phyloP scores from a whole-genome alignment of 2,797 vertebrate species.

The Ispidina lecontei region DNA sequence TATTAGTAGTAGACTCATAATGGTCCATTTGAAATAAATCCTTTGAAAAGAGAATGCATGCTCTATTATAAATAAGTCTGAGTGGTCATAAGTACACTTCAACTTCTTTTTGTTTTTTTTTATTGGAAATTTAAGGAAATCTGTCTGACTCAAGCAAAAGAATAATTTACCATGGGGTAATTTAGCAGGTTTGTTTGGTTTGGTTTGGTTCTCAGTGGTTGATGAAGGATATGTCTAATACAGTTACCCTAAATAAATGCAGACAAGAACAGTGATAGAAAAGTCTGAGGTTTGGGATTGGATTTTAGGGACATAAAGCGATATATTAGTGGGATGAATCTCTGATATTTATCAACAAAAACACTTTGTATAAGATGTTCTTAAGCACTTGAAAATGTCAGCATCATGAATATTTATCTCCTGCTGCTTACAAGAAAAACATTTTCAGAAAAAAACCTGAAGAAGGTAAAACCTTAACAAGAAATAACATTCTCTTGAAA shows the following conservation, averaged over 20 bases:
- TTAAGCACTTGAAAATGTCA: background rate
- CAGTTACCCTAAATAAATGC: background rate
- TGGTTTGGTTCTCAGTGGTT: background rate
- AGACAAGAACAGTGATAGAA: background rate
- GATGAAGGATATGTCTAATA: background rate
- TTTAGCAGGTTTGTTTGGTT: background rate
- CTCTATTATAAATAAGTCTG: background rate
- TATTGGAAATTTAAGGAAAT: background rate
- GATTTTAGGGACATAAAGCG: background rate
- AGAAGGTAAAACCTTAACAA: background rate
- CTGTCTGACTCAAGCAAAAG: background rate
- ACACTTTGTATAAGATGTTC: background rate
- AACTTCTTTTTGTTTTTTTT: background rate
- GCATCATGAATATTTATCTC: constrained; percentile 10
- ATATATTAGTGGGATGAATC: background rate
- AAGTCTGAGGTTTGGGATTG: background rate
- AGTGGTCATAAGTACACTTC: background rate
- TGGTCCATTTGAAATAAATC: background rate
- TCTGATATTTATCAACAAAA: background rate
- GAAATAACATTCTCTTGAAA: background rate
- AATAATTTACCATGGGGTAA: background rate
- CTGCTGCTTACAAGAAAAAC: background rate
- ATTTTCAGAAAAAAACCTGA: background rate
- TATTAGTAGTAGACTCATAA: background rate
- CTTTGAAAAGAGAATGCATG: background rate